Evolutionary conservation across 2,113 vertebrate genomes (phyloP).

Genomic region (Cavia porcellus): DNA sequence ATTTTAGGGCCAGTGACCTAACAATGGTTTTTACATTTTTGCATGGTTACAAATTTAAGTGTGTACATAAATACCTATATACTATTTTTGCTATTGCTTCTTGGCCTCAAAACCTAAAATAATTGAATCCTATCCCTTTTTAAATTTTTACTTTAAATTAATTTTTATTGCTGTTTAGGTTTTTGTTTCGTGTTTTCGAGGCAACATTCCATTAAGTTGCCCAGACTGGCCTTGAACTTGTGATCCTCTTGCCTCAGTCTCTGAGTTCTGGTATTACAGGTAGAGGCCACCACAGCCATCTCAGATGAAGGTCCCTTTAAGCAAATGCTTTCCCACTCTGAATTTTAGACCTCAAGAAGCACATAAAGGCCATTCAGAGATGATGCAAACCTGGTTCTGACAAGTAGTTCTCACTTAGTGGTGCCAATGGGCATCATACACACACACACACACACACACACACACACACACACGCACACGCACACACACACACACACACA

Average conservation of each 20-base stretch:
- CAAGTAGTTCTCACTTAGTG: not conserved
- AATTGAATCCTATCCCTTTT: not conserved
- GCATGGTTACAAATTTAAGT: constrained; percentile 36
- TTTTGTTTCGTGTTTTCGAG: not conserved
- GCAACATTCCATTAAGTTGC: not conserved
- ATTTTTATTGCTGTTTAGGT: not conserved
- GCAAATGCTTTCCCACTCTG: not conserved
- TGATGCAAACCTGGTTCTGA: not conserved
- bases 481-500: not conserved
- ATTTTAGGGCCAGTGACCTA: not conserved
- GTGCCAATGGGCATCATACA: not conserved
- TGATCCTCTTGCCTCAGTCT: not conserved
- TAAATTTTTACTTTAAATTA: not conserved
- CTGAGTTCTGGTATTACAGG: not conserved
- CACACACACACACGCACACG: too few species aligned
- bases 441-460: not conserved
- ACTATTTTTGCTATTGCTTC: not conserved
- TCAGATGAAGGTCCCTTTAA: not conserved
- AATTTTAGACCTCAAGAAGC: not conserved
- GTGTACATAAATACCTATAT: not conserved
- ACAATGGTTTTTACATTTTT: constrained; percentile 39
- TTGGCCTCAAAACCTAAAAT: constrained; percentile 10
- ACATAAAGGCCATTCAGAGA: not conserved
- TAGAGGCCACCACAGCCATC: not conserved
- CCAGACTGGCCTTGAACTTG: not conserved